phyloP scores from a whole-genome alignment of 2,797 vertebrate genomes.

The Aplochiton taeniatus region DNA sequence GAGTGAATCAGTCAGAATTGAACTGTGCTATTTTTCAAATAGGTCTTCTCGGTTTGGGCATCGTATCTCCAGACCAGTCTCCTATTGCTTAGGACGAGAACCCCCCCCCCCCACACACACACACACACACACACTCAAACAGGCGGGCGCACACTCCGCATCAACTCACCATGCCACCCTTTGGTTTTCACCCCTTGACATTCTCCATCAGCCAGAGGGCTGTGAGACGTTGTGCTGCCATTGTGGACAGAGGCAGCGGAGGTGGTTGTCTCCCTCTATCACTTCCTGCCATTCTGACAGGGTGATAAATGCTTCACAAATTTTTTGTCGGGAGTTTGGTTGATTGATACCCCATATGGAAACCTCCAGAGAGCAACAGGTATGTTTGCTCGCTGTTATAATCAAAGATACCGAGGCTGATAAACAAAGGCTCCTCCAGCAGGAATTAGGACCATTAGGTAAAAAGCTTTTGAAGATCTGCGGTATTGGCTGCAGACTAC shows the following conservation, averaged over 20 bases:
- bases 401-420: conserved; percentile 46
- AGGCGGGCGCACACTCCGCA: too few species aligned
- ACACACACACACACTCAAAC: too few species aligned
- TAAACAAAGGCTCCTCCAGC: conserved; percentile 37
- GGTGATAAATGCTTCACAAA: conserved; percentile 49
- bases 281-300: conserved; percentile 52
- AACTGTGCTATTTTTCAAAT: conserved; percentile 62
- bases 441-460: conserved; percentile 8
- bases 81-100: neutral
- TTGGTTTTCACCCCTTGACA: conserved; percentile 44
- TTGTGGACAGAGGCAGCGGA: conserved; percentile 37
- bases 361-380: conserved; percentile 36
- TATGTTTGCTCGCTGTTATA: conserved; percentile 33
- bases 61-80: neutral
- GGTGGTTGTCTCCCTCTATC: conserved; percentile 51
- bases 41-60: conserved; percentile 51
- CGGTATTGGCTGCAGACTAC: conserved; percentile 31
- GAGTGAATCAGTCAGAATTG: conserved; percentile 62
- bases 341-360: conserved; percentile 53
- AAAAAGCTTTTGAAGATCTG: conserved; percentile 25
- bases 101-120: too few species aligned
- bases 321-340: conserved; percentile 51
- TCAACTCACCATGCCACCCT: conserved; percentile 21
- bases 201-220: conserved; percentile 38
- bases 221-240: conserved; percentile 40